Conservation (phyloP, 2,888 invertebrate genomes). For the Oscheius sp. region DNA sequence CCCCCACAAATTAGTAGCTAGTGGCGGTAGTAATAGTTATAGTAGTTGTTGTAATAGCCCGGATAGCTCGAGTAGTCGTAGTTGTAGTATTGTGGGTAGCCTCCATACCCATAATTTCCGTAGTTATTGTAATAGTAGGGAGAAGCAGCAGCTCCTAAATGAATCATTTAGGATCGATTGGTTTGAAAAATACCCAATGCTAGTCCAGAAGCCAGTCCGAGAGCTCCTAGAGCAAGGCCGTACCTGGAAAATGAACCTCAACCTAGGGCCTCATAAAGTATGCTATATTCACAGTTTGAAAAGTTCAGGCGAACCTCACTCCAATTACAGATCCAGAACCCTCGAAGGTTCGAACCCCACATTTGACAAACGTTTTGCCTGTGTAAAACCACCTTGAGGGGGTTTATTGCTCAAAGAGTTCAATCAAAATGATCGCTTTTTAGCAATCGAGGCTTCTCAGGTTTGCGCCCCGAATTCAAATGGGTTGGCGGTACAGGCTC, state of each 20-base stretch:
- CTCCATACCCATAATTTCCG: background rate
- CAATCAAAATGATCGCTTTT: background rate
- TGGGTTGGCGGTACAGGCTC: background rate
- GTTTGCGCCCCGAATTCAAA: too few relatives aligned
- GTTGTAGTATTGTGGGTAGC: background rate
- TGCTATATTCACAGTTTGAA: too few relatives aligned
- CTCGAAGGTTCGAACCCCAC: too few relatives aligned
- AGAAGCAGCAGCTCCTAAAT: background rate
- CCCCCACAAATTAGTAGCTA: background rate
- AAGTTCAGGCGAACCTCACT: too few relatives aligned
- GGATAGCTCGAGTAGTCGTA: background rate
- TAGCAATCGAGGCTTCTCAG: too few relatives aligned
- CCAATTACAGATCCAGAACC: too few relatives aligned
- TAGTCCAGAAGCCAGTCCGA: slow-evolving; percentile 3
- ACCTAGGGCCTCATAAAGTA: too few relatives aligned
- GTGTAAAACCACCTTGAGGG: too few relatives aligned
- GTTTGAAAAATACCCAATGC: background rate
- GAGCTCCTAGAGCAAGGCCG: slow-evolving; percentile 8
- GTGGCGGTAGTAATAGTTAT: background rate
- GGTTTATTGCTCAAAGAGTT: background rate
- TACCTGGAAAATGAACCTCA: background rate
- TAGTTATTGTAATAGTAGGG: background rate
- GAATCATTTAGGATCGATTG: background rate
- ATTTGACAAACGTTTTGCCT: too few relatives aligned
- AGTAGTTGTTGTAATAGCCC: slow-evolving; percentile 11